Evolutionary conservation across 2,113 vertebrate species (phyloP), one percentile per base, ranked within the genome.

Genomic region (Dolichallabes microphthalmus): DNA sequence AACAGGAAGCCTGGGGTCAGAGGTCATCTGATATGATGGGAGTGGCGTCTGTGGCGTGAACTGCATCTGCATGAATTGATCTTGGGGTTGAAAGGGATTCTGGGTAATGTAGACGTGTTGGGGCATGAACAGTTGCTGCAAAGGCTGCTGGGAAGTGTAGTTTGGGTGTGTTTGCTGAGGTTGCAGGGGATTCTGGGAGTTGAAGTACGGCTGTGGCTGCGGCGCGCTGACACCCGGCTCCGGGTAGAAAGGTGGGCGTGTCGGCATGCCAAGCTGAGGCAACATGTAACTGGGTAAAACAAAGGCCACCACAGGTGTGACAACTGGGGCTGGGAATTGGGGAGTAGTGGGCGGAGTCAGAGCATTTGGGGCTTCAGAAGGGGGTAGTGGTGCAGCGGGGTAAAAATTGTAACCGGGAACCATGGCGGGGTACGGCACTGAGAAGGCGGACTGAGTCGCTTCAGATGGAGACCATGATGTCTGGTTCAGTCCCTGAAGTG

Each of bases 401-500:
- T 96, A 96, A 53, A 96, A 92, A 0, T 95, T 92, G 86, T 96
- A 98, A 0, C 95, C 91, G 57, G 97, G 95, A 92, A 96, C 90
- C 25, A 96, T 89, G 0, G 94, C 22, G 0, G 97, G 94, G 89
- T 96, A 97, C 35, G 97, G 94, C 71, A 95, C 57, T 0, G 93
- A 93, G 0, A 97, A 95, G 82, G 96, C 96, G 0, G 96, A 95
- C 89, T 95, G 95, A 0, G 96, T 97, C 0, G 95, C 92, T 83
- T 97, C 96, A 0, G 96, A 98, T 0, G 95, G 95, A 0, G 97
- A 97, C 97, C 97, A 98, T 1, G 96, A 96, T 0, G 96, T 96
- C 75, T 96, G 88, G 35, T 96, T 97, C 75, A 97, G 95, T 74
- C 96, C 95, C 63, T 95, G 87, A 0, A 97, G 95, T 0, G 95